These are phyloP conservation scores for Allolobophora icterica DNA, from an alignment of 2,888 invertebrate genomes.

Conservation along the genomic window DNA sequence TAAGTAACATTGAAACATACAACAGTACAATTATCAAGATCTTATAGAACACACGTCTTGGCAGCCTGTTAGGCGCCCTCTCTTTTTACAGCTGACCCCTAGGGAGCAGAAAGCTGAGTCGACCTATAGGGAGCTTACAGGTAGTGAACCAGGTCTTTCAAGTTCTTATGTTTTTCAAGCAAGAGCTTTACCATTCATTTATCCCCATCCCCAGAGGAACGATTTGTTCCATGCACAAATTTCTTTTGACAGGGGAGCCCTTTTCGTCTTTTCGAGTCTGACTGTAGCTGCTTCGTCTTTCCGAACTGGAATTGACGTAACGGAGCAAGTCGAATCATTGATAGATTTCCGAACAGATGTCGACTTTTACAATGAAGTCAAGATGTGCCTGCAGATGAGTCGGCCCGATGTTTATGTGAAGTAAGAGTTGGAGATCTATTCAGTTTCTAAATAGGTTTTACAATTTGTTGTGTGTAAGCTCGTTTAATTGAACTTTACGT, in stretches of 20 bases:
- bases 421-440: conserved; percentile 64
- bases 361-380: conserved; percentile 77
- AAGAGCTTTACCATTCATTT: too few species aligned
- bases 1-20: too few species aligned
- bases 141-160: too few species aligned
- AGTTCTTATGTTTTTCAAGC: too few species aligned
- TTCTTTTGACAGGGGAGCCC: conserved; percentile 20
- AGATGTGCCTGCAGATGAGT: conserved; percentile 78
- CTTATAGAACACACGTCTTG: too few species aligned
- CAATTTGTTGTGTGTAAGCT: background rate
- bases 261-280: conserved; percentile 7
- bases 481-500: background rate
- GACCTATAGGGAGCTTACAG: too few species aligned
- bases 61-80: too few species aligned
- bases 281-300: conserved; percentile 20
- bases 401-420: conserved; percentile 74
- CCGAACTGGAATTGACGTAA: conserved; percentile 1
- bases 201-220: too few species aligned
- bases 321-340: conserved; percentile 66
- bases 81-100: too few species aligned
- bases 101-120: too few species aligned
- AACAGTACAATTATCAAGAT: too few species aligned
- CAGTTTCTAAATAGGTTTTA: background rate
- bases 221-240: background rate
- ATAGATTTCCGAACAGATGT: conserved; percentile 78